Evolutionary conservation across 2,888 invertebrate genomes (phyloP).

Genomic region (Baronia brevicornis): DNA sequence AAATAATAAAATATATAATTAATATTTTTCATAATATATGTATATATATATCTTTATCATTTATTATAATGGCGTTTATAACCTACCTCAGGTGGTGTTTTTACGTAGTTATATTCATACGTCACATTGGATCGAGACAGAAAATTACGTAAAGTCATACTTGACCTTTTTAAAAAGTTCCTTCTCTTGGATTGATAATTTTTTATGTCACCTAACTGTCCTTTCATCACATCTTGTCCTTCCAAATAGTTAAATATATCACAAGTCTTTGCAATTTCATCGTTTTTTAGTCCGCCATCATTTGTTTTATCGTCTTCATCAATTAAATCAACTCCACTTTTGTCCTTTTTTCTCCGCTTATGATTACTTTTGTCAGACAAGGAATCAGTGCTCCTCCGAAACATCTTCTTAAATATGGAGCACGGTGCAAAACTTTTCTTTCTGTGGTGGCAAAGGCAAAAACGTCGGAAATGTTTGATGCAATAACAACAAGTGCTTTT

Average conservation of each 20-base stretch:
- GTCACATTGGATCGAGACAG: too few species aligned
- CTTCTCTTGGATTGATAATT: too few species aligned
- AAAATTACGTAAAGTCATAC: too few species aligned
- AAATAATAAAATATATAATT: too few species aligned
- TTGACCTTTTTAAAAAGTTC: too few species aligned
- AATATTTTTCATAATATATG: too few species aligned
- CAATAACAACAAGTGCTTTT: slow-evolving; percentile 11
- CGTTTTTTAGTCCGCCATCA: slow-evolving; percentile 20
- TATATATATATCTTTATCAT: too few species aligned
- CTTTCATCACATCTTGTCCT: slow-evolving; percentile 31
- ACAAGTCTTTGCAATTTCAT: slow-evolving; percentile 29
- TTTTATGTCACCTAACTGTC: too few species aligned
- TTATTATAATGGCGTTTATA: too few species aligned
- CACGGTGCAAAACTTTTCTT: slow-evolving; percentile 6
- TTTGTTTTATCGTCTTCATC: slow-evolving; percentile 6
- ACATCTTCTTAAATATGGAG: slow-evolving; percentile 9
- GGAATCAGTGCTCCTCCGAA: slow-evolving; percentile 15
- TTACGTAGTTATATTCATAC: too few species aligned
- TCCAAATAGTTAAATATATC: slow-evolving; percentile 34
- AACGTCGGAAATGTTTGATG: slow-evolving; percentile 8
- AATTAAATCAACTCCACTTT: slow-evolving; percentile 4
- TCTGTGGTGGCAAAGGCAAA: slow-evolving; percentile 10
- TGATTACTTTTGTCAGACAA: slow-evolving; percentile 29
- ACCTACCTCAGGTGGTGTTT: too few species aligned
- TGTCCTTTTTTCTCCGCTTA: slow-evolving; percentile 41